Evolutionary conservation across 2,113 vertebrate species (phyloP).

Genomic region (Hydrochoerus hydrochaeris): DNA sequence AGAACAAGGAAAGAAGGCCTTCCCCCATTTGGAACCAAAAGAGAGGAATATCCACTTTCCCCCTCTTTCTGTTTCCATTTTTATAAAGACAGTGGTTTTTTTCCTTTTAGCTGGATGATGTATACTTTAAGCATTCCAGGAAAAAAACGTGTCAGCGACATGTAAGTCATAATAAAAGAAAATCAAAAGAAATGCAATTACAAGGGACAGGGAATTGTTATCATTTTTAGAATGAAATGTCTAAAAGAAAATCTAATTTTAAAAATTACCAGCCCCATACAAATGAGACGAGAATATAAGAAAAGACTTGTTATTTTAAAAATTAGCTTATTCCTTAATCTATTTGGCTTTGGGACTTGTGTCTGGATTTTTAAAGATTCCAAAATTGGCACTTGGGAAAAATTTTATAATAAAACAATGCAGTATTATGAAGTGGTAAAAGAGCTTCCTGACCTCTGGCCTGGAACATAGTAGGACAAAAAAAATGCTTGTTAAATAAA

Average conservation of each 20-base stretch:
- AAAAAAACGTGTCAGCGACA: slow-evolving; percentile 72
- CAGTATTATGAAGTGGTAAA: not conserved
- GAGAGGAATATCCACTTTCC: not conserved
- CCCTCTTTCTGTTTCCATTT: slow-evolving; percentile 13
- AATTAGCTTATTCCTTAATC: slow-evolving; percentile 58
- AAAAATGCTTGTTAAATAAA: not conserved
- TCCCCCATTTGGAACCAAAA: slow-evolving; percentile 26
- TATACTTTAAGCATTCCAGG: slow-evolving; percentile 60
- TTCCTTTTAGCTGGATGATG: slow-evolving; percentile 66
- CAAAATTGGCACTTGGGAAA: not conserved
- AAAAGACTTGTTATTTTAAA: slow-evolving; percentile 57
- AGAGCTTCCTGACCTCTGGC: not conserved
- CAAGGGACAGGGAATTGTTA: not conserved
- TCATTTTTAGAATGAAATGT: slow-evolving; percentile 62
- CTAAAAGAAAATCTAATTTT: slow-evolving; percentile 67
- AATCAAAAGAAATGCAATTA: slow-evolving; percentile 76
- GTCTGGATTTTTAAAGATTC: slow-evolving; percentile 32
- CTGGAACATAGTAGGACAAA: not conserved
- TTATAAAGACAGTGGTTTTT: slow-evolving; percentile 52
- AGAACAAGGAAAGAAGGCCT: slow-evolving; percentile 30
- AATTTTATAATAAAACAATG: not conserved
- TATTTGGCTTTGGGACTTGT: slow-evolving; percentile 14
- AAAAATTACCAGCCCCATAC: slow-evolving; percentile 48
- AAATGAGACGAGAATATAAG: slow-evolving; percentile 56
- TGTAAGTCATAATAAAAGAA: slow-evolving; percentile 72